Conservation (phyloP, 2,797 vertebrate species). For the Tamandua tetradactyla region DNA sequence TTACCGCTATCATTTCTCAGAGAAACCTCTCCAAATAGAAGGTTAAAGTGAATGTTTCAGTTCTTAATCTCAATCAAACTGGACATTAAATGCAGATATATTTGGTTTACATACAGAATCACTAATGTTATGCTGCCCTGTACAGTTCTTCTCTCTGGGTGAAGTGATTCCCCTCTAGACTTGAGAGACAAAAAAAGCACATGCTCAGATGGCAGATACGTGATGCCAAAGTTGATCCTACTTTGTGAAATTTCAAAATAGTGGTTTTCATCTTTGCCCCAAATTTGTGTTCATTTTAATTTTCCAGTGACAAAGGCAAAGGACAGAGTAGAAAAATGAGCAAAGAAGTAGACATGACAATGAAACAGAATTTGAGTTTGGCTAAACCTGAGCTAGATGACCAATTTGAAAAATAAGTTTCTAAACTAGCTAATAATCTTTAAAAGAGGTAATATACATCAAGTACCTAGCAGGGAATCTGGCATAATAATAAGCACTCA, state of each 20-base stretch:
- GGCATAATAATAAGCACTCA: neutral
- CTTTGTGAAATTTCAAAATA: neutral
- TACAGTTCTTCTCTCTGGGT: fast-evolving
- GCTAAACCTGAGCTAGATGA: neutral
- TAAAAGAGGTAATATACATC: neutral
- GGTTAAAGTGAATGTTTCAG: neutral
- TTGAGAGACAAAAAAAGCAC: neutral
- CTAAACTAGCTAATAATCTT: neutral
- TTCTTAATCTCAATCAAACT: neutral
- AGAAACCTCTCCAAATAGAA: neutral
- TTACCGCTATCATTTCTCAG: neutral
- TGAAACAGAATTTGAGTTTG: neutral
- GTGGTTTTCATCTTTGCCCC: neutral
- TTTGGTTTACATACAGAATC: neutral
- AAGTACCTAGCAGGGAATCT: neutral
- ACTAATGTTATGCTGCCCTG: fast-evolving
- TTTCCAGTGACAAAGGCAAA: neutral
- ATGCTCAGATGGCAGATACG: neutral
- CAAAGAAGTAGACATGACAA: neutral
- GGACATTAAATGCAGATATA: neutral
- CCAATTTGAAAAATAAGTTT: neutral
- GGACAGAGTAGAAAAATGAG: neutral
- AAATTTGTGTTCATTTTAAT: neutral
- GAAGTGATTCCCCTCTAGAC: neutral
- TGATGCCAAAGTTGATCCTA: neutral